phyloP scores from a whole-genome alignment of 2,888 invertebrate genomes.

The Hipparchia sbordonii region DNA sequence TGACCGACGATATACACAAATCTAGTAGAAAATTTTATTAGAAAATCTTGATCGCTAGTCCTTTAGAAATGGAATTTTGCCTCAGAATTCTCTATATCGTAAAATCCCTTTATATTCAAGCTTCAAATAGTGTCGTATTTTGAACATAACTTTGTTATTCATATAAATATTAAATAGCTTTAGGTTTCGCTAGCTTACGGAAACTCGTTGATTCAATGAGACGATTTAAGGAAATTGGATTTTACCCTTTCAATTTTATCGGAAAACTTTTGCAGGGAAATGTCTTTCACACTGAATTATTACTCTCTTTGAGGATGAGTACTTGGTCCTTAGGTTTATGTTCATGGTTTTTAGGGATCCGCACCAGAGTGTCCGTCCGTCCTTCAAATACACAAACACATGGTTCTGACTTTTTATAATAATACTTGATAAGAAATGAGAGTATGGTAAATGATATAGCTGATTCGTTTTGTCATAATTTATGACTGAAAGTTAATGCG shows the following conservation, averaged over 20 bases:
- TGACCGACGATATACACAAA: too few species aligned
- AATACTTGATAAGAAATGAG: too few species aligned
- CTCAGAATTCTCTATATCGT: not conserved
- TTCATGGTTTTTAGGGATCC: not conserved
- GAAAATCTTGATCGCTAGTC: not conserved
- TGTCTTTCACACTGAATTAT: constrained; percentile 10
- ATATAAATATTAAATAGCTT: constrained; percentile 7
- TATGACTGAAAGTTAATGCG: too few species aligned
- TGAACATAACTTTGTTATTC: not conserved
- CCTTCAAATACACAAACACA: too few species aligned
- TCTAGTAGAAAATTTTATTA: too few species aligned
- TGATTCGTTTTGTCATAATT: too few species aligned
- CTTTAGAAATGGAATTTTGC: not conserved
- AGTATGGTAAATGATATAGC: too few species aligned
- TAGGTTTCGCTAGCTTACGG: not conserved
- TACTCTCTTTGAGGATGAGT: not conserved
- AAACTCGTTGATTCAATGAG: constrained; percentile 8
- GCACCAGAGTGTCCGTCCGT: too few species aligned
- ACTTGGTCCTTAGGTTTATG: not conserved
- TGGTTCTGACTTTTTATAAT: too few species aligned
- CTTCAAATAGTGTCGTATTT: constrained; percentile 2
- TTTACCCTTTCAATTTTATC: constrained; percentile 20
- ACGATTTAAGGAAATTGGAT: constrained; percentile 21
- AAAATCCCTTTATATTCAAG: not conserved
- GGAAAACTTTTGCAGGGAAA: constrained; percentile 20